phyloP scores from a whole-genome alignment of 2,113 vertebrate genomes.

The Onychostoma macrolepis region DNA sequence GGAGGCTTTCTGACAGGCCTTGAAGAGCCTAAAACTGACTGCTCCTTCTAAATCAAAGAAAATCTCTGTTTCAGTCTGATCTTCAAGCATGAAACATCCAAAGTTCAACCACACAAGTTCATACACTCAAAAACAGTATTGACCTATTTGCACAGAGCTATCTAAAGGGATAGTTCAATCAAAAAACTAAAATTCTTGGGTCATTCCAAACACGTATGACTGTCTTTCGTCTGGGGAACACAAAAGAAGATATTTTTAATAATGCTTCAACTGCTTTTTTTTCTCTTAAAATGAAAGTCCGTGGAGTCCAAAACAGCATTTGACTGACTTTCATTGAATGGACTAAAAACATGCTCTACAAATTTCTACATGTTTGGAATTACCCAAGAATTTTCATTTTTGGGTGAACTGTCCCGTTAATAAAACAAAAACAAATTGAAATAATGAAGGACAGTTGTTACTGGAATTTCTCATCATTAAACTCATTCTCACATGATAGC shows the following conservation, averaged over 20 bases:
- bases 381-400: background rate
- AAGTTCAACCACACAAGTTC: background rate
- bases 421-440: background rate
- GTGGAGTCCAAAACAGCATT: background rate
- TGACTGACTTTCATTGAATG: background rate
- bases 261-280: background rate
- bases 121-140: background rate
- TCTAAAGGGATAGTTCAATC: background rate
- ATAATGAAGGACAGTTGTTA: background rate
- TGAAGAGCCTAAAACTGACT: background rate
- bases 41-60: background rate
- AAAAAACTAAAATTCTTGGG: background rate
- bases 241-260: background rate
- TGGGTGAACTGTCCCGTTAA: background rate
- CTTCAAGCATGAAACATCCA: background rate
- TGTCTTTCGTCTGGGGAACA: background rate
- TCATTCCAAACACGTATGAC: background rate
- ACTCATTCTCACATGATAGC: slow-evolving; percentile 20
- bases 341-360: background rate
- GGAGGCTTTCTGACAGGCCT: background rate
- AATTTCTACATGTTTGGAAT: background rate
- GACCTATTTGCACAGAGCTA: background rate
- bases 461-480: background rate
- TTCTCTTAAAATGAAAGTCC: background rate
- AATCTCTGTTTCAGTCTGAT: background rate